These are phyloP conservation scores for Argyrosomus japonicus DNA, from an alignment of 2,113 vertebrate genomes.

Conservation along the genomic window DNA sequence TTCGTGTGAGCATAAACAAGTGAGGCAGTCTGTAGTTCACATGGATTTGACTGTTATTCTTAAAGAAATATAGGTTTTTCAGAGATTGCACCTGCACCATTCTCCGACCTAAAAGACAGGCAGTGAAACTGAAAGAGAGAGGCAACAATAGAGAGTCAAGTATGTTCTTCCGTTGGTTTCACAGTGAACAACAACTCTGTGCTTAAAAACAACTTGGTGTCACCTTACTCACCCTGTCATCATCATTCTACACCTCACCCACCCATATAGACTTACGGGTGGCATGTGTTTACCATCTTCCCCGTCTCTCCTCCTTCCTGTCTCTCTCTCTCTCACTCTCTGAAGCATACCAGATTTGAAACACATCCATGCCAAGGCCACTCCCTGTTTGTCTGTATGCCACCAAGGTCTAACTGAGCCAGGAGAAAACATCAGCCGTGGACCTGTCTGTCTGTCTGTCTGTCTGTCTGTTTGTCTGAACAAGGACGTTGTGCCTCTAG, in stretches of 20 bases:
- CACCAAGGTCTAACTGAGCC: slow-evolving; percentile 49
- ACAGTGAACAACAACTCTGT: slow-evolving; percentile 32
- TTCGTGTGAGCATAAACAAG: not conserved
- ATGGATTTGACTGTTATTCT: not conserved
- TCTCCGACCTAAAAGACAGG: not conserved
- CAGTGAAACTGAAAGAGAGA: not conserved
- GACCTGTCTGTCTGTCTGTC: slow-evolving; percentile 16
- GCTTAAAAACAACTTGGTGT: slow-evolving; percentile 40
- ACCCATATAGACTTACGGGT: not conserved
- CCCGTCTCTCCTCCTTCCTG: not conserved
- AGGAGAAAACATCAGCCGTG: slow-evolving; percentile 39
- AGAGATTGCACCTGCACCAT: not conserved
- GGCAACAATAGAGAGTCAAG: not conserved
- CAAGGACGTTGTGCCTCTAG: not conserved
- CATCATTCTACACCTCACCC: slow-evolving; percentile 17
- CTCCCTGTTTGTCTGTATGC: slow-evolving; percentile 46
- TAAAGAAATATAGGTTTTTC: not conserved
- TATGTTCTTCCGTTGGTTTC: slow-evolving; percentile 16
- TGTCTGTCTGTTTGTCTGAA: slow-evolving; percentile 21
- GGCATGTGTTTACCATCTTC: slow-evolving; percentile 51
- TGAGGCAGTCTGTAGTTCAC: not conserved
- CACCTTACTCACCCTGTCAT: slow-evolving; percentile 21
- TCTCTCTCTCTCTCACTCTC: not conserved
- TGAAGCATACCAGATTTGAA: slow-evolving; percentile 16
- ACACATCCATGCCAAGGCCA: slow-evolving; percentile 44